phyloP scores from a whole-genome alignment of 2,888 invertebrate genomes.

The Azorinus chamasolen region DNA sequence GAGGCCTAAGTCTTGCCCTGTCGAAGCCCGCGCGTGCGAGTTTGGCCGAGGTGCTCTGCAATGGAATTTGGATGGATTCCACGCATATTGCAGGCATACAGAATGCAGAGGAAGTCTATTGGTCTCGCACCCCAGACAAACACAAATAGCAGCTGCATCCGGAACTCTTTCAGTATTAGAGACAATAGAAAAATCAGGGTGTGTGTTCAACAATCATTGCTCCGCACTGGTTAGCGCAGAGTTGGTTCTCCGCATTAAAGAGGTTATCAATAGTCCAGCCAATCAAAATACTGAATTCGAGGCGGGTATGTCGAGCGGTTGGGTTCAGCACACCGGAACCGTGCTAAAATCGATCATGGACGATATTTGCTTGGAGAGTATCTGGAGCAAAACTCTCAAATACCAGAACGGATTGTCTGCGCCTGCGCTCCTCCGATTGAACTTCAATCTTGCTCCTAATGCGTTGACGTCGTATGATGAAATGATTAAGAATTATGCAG shows the following conservation, averaged over 20 bases:
- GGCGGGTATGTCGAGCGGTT: not conserved
- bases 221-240: slow-evolving; percentile 25
- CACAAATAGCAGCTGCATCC: slow-evolving; percentile 39
- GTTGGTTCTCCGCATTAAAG: slow-evolving; percentile 10
- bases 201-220: slow-evolving; percentile 28
- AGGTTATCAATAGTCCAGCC: slow-evolving; percentile 12
- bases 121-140: slow-evolving; percentile 37
- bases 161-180: slow-evolving; percentile 22
- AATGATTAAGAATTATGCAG: not conserved
- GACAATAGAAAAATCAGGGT: slow-evolving; percentile 15
- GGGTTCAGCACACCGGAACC: slow-evolving; percentile 8
- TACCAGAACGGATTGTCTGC: slow-evolving; percentile 2
- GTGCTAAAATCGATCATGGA: not conserved
- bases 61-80: slow-evolving; percentile 28
- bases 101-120: slow-evolving; percentile 32
- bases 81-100: slow-evolving; percentile 32
- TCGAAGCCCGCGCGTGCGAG: slow-evolving; percentile 28
- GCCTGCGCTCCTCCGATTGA: not conserved
- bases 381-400: not conserved
- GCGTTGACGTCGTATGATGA: slow-evolving; percentile 15
- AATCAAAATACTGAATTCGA: slow-evolving; percentile 10
- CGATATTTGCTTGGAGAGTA: slow-evolving; percentile 5
- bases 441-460: not conserved
- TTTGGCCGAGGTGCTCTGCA: slow-evolving; percentile 36
- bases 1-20: slow-evolving; percentile 21